Base-by-base conservation (phyloP, 2,797 vertebrate species). In the Melanotaenia trifasciata region DNA sequence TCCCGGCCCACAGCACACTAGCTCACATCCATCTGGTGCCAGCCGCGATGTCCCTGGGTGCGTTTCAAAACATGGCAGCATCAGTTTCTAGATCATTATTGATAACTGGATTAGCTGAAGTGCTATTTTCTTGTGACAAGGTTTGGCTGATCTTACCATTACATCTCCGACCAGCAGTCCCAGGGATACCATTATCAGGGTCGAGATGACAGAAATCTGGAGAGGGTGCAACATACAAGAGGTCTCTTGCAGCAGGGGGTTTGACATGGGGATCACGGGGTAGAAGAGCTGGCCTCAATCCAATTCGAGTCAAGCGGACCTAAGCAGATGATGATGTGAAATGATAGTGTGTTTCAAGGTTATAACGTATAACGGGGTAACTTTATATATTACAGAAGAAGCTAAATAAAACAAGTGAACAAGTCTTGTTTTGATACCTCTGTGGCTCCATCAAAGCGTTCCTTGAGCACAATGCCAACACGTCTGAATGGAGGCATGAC, bases 191-290 rank as follows among this genome's bases (percentile, higher is more conserved):
- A 0, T 85, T 91, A 38, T 76, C 80, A 16, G 93, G 90, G 82
- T 95, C 94, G 0, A 84, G 56, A 20, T 79, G 70, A 3, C 96
- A 96, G 89, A 95, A 96, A 65, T 96, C 94, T 58, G 94, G 95
- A 54, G 95, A 96, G 22, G 94, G 69, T 1, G 93, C 59, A 51
- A 96, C 85, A 76, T 95, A 96, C 74, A 95, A 63, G 45, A 95
- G 88, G 84, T 95, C 89, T 4, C 95, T 94, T 81, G 94, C 90
- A 0, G 85, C 91, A 8, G 92, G 92, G 28, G 95, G 94, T 80
- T 97, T 95, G 72, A 96, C 95, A 50, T 62, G 87, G 58, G 94
- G 87, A 83, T 95, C 95, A 18, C 93, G 92, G 54, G 95, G 94
- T 50, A 96, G 90, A 83, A 96, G 87, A 35, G 94, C 93, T 1